phyloP scores from a whole-genome alignment of 2,113 vertebrate species.

The Stictonetta naevosa region DNA sequence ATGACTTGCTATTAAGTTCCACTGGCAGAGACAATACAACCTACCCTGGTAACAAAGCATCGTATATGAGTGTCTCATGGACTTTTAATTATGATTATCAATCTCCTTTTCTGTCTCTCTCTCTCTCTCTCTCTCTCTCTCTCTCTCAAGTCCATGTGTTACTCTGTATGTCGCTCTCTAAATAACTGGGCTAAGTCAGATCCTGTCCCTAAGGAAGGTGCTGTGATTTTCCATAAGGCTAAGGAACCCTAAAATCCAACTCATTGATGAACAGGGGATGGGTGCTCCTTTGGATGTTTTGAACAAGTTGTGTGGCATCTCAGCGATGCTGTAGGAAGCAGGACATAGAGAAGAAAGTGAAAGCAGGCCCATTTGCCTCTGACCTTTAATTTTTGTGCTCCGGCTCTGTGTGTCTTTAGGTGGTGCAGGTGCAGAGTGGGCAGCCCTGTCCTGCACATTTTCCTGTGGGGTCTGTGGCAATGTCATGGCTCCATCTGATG shows the following conservation, averaged over 20 bases:
- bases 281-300: background rate
- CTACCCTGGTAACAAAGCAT: background rate
- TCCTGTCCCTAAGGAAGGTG: background rate
- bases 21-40: background rate
- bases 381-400: background rate
- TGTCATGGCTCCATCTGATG: fast-evolving
- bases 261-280: background rate
- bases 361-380: background rate
- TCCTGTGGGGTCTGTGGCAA: background rate
- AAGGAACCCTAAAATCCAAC: background rate
- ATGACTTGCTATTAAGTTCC: conserved; percentile 49
- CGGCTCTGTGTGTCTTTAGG: background rate
- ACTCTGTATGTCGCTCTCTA: background rate
- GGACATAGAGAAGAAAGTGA: background rate
- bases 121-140: background rate
- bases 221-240: background rate
- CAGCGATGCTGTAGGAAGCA: background rate
- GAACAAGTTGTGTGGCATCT: background rate
- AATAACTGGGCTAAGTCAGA: background rate
- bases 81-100: conserved; percentile 53
- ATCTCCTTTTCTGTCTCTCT: conserved; percentile 27
- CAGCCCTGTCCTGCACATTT: fast-evolving
- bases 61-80: background rate
- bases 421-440: background rate
- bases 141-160: background rate